Base-by-base conservation (phyloP, 2,888 invertebrate species). In the Kryphioiulus occultus region DNA sequence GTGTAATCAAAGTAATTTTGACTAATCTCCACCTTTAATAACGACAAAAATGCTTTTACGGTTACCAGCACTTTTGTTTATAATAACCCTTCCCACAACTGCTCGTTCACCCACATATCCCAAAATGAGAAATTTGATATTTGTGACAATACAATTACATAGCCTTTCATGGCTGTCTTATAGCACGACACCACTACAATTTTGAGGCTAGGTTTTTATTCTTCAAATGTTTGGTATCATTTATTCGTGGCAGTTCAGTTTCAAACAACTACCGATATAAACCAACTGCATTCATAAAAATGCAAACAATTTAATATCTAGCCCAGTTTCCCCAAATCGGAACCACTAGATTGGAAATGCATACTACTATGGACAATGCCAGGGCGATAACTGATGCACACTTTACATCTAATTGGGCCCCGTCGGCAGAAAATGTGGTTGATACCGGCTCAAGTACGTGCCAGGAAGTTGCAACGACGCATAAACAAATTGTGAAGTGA, bases 391-490 rank as follows among this genome's bases (percentile, higher is more conserved):
- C 68, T n/a, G 68, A 68, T 68, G 68, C 68, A 68, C 22, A 12
- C 26, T 68, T 68, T 26, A 22, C 68, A 68, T 22, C 68, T 26
- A 1, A 68, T 26, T 22, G 26, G 22, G n/a, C 68, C 26, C 68
- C 22, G 22, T 68, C 22, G 9, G 22, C 22, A 68, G 68, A 68
- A 68, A 68, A 68, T 26, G 68, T n/a, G 22, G 68, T 26, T 26
- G 68, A 68, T 68, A 7, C 68, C 68, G 26, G 22, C 22, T 7
- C 68, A 68, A 68, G 68, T 68, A 68, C 22, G 10, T 35, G 84
- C 84, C 84, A 32, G 84, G 84, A 42, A 32, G 84, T 42, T 35
- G 84, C 35, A 84, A 84, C 26, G 68, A 68, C 26, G 68, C 68
- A 26, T 4, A 68, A 68, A 68, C 68, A 68, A 68, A 68, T 68